A percentile compares a stretch with the other conserved stretches of the same genome.
These are phyloP conservation scores for Tauraco hartlaubi DNA, from an alignment of 2,797 vertebrate species.

Conservation along the genomic window DNA sequence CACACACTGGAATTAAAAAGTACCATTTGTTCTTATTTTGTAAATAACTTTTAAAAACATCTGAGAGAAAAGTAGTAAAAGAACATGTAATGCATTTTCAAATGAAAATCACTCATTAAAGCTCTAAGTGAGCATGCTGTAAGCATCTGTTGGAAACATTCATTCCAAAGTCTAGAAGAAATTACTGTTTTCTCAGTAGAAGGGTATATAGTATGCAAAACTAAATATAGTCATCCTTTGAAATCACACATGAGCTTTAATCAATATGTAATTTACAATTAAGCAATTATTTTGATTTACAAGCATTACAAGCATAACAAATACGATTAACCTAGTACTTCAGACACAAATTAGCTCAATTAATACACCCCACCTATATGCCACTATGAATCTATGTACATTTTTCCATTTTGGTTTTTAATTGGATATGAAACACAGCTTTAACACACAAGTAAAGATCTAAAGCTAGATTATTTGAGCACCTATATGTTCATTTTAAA, in stretches of 20 bases:
- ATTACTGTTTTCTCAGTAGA: not conserved
- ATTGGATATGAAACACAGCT: constrained; percentile 41
- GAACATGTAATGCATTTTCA: not conserved
- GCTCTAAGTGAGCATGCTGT: not conserved
- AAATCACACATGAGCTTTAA: constrained; percentile 47
- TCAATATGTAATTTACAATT: constrained; percentile 75
- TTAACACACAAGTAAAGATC: not conserved
- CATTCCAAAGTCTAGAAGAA: not conserved
- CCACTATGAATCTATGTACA: constrained; percentile 24
- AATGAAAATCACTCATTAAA: not conserved
- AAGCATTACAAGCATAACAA: constrained; percentile 72
- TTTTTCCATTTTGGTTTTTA: constrained; percentile 64
- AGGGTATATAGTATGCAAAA: not conserved
- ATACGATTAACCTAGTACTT: constrained; percentile 71
- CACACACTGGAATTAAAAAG: not conserved
- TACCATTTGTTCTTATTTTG: not conserved
- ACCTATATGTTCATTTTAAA: not conserved
- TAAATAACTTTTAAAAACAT: not conserved
- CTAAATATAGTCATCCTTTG: constrained; percentile 35
- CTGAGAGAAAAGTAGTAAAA: not conserved
- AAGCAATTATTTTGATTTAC: constrained; percentile 73
- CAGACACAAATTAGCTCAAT: constrained; percentile 68
- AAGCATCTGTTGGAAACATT: not conserved
- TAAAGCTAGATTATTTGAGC: not conserved
- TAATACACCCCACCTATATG: constrained; percentile 50